A percentile compares a stretch with the other conserved stretches of the same genome.
Evolutionary conservation across 2,797 vertebrate species (phyloP).

Genomic region (Trachops cirrhosus): DNA sequence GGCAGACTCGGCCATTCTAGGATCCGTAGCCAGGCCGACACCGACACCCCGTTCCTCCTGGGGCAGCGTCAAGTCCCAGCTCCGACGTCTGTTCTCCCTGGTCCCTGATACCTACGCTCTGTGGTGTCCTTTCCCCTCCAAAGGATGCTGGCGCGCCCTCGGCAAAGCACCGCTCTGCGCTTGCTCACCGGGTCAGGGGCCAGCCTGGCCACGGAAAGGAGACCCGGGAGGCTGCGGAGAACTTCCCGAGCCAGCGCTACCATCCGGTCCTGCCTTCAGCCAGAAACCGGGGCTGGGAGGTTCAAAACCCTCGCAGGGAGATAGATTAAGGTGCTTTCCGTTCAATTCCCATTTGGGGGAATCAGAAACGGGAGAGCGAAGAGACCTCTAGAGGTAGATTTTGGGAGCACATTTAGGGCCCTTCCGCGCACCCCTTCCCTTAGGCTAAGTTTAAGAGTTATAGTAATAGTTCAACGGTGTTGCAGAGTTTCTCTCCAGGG

Average conservation of each 20-base stretch:
- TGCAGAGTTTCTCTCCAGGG: neutral
- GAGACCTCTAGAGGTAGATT: constrained; percentile 2
- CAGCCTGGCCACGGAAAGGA: neutral
- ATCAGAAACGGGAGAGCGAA: neutral
- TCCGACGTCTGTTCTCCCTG: neutral
- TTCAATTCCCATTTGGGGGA: too few species aligned
- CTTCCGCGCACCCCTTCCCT: neutral
- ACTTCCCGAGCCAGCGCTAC: neutral
- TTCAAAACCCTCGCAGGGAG: neutral
- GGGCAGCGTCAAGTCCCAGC: neutral
- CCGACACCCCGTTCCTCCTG: fast-evolving
- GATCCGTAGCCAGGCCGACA: neutral
- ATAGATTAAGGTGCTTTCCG: neutral
- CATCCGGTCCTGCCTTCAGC: neutral
- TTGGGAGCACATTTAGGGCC: neutral
- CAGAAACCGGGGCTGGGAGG: neutral
- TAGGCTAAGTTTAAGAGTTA: neutral
- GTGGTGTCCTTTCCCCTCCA: neutral
- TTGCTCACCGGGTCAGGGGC: too few species aligned
- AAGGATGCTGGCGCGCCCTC: neutral
- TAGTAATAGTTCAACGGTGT: neutral
- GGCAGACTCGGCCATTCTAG: neutral
- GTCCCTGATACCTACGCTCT: neutral
- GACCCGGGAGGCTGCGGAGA: too few species aligned
- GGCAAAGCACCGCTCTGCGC: neutral